These are phyloP conservation scores for Eudemis profundana DNA, from an alignment of 2,888 invertebrate species.

Conservation along the genomic window DNA sequence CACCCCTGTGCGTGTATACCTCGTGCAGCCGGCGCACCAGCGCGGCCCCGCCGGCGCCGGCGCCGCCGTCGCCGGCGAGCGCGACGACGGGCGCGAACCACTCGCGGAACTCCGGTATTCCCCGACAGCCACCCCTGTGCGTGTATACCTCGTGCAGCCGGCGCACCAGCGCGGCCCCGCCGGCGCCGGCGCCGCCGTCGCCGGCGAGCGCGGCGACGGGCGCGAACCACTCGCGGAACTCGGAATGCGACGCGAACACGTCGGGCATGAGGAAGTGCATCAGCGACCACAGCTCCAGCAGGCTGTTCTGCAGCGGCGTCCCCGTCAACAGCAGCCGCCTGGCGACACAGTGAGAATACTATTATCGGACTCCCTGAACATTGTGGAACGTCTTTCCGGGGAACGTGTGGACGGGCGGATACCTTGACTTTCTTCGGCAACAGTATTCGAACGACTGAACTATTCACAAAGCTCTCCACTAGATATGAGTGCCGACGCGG, in stretches of 20 bases:
- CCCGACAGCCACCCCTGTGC: not conserved
- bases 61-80: too few relatives aligned
- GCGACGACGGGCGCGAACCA: not conserved
- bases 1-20: not conserved
- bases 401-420: not conserved
- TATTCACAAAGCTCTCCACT: too few relatives aligned
- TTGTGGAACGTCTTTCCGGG: too few relatives aligned
- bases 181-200: slow-evolving; percentile 57
- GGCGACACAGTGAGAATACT: slow-evolving; percentile 42
- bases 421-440: too few relatives aligned
- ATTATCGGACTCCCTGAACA: not conserved
- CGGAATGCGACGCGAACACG: slow-evolving; percentile 97
- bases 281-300: slow-evolving; percentile 98
- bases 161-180: slow-evolving; percentile 60
- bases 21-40: slow-evolving; percentile 25
- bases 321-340: slow-evolving; percentile 96
- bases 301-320: slow-evolving; percentile 97
- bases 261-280: slow-evolving; percentile 99
- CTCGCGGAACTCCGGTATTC: not conserved
- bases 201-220: slow-evolving; percentile 95
- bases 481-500: too few relatives aligned
- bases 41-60: too few relatives aligned
- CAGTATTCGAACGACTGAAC: too few relatives aligned
- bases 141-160: slow-evolving; percentile 49
- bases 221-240: slow-evolving; percentile 99